Conservation (phyloP, 1,140 invertebrate genomes). For the Calosoma granatense region DNA sequence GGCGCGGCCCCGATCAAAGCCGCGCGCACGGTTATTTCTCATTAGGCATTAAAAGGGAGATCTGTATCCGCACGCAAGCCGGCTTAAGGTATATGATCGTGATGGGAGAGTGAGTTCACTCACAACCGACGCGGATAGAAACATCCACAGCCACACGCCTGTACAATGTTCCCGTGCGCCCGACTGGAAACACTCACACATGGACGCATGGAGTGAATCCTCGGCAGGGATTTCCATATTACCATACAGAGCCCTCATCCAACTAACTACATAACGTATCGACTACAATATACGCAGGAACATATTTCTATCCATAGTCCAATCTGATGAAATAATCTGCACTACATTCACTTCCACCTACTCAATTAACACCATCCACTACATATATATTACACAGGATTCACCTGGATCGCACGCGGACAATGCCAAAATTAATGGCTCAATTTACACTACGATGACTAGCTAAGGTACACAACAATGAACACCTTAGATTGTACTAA, state of each 20-base stretch:
- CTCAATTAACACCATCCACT: not conserved
- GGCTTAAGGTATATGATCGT: slow-evolving; percentile 10
- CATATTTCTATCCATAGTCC: not conserved
- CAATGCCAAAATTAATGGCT: too few relatives aligned
- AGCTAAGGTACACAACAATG: too few relatives aligned
- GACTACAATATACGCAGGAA: not conserved
- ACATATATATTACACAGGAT: not conserved
- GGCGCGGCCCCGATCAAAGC: not conserved
- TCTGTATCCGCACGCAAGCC: not conserved
- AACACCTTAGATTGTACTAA: too few relatives aligned
- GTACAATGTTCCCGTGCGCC: not conserved
- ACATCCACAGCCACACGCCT: too few relatives aligned
- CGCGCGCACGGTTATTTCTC: slow-evolving; percentile 3
- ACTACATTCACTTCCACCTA: not conserved
- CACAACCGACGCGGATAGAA: not conserved
- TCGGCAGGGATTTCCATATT: not conserved
- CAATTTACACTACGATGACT: too few relatives aligned
- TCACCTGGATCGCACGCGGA: not conserved
- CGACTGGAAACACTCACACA: not conserved
- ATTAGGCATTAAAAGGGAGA: slow-evolving; percentile 10
- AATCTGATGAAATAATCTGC: not conserved
- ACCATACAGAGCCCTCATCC: not conserved
- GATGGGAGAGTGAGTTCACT: not conserved
- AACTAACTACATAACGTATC: not conserved
- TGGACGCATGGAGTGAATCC: not conserved